These are phyloP conservation scores for Aldrovandia affinis DNA, from an alignment of 2,797 vertebrate species.

Conservation along the genomic window DNA sequence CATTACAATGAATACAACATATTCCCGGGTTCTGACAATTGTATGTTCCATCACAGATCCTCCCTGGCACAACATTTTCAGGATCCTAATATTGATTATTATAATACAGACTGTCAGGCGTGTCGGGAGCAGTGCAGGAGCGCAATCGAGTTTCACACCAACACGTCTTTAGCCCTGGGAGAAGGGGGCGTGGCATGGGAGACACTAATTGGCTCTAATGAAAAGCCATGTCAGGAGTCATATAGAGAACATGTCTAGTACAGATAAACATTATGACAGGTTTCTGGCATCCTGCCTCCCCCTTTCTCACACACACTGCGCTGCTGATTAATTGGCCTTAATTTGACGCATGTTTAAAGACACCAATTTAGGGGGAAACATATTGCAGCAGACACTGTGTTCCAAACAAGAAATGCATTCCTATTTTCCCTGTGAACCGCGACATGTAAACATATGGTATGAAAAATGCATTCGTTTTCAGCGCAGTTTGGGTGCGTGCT, in stretches of 20 bases:
- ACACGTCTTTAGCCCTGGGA: background rate
- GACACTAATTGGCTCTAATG: slow-evolving; percentile 44
- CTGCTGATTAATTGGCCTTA: slow-evolving; percentile 40
- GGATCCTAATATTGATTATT: slow-evolving; percentile 20
- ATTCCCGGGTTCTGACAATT: slow-evolving; percentile 2
- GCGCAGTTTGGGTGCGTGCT: slow-evolving; percentile 24
- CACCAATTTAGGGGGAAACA: slow-evolving; percentile 36
- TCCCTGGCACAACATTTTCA: slow-evolving; percentile 12
- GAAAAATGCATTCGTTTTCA: slow-evolving; percentile 42
- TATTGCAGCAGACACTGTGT: slow-evolving; percentile 41
- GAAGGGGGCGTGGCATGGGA: background rate
- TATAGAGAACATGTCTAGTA: slow-evolving; percentile 44
- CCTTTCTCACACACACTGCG: background rate
- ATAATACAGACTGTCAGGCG: slow-evolving; percentile 7
- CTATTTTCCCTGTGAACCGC: slow-evolving; percentile 42
- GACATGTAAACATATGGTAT: slow-evolving; percentile 34
- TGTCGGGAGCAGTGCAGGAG: background rate
- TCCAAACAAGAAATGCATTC: slow-evolving; percentile 46
- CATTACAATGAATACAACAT: background rate
- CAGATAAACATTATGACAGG: slow-evolving; percentile 54
- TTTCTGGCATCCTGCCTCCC: slow-evolving; percentile 32
- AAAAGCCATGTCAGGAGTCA: slow-evolving; percentile 46
- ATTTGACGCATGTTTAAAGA: slow-evolving; percentile 46
- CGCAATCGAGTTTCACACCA: background rate
- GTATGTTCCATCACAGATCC: background rate